Evolutionary conservation across 2,797 vertebrate species (phyloP).

Genomic region (Rhodeus uyekii): DNA sequence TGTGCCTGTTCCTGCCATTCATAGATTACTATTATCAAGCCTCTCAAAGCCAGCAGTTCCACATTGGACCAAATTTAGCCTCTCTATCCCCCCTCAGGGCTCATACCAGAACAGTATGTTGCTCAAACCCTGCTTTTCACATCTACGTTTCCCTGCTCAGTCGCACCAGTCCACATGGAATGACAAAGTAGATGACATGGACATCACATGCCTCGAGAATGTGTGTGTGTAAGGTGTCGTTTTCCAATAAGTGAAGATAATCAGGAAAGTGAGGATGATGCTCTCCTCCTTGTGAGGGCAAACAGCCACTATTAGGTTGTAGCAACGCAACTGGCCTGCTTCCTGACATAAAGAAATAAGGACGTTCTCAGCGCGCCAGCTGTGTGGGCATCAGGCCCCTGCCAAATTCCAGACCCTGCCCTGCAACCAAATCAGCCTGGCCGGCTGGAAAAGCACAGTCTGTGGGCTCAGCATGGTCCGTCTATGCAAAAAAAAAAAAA

Average conservation of each 20-base stretch:
- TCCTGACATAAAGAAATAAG: constrained; percentile 57
- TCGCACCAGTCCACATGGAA: constrained; percentile 38
- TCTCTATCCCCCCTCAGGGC: constrained; percentile 65
- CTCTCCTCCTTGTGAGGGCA: constrained; percentile 22
- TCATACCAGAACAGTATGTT: constrained; percentile 42
- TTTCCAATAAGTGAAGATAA: constrained; percentile 38
- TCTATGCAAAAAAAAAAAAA: constrained; percentile 52
- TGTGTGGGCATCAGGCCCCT: constrained; percentile 62
- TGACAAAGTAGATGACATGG: constrained; percentile 40
- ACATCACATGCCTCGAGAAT: constrained; percentile 31
- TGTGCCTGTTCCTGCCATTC: constrained; percentile 69
- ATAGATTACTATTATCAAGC: constrained; percentile 84
- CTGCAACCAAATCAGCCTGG: constrained; percentile 81
- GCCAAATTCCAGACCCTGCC: constrained; percentile 58
- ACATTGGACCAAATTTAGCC: constrained; percentile 77
- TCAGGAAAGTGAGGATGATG: constrained; percentile 33
- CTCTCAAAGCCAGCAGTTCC: constrained; percentile 75
- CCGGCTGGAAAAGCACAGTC: constrained; percentile 79
- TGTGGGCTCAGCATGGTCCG: constrained; percentile 65
- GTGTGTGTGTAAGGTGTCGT: background rate
- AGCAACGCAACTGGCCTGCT: constrained; percentile 37
- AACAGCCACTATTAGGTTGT: constrained; percentile 33
- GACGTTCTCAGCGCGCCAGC: constrained; percentile 58
- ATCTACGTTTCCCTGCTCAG: constrained; percentile 43
- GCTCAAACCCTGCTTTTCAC: constrained; percentile 44